Evolutionary conservation across 2,113 vertebrate genomes (phyloP).

Genomic region (Entelurus aequoreus): DNA sequence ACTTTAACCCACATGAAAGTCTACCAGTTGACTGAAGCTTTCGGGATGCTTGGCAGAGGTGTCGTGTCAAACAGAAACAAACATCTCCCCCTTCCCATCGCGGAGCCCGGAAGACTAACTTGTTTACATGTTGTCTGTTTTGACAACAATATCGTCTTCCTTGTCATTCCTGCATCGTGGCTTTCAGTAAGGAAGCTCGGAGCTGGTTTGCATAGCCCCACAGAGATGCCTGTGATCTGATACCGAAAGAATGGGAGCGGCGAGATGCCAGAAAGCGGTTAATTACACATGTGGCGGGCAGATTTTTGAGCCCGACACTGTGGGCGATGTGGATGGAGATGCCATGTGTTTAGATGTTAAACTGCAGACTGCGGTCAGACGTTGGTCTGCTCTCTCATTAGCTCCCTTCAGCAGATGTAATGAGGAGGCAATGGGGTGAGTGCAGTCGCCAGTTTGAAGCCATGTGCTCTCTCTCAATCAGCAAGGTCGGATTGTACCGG

Average conservation of each 20-base stretch:
- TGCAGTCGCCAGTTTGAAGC: neutral
- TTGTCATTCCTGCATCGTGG: slow-evolving; percentile 19
- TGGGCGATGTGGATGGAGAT: slow-evolving; percentile 61
- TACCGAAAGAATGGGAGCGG: slow-evolving; percentile 55
- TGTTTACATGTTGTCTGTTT: slow-evolving; percentile 44
- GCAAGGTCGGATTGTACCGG: slow-evolving; percentile 23
- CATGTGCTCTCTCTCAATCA: slow-evolving; percentile 41
- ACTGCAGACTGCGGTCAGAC: slow-evolving; percentile 62
- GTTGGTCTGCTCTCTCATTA: slow-evolving; percentile 61
- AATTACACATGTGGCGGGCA: slow-evolving; percentile 71
- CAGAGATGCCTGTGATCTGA: slow-evolving; percentile 52
- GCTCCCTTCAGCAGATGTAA: slow-evolving; percentile 53
- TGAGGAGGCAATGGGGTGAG: slow-evolving; percentile 41
- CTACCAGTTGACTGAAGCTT: slow-evolving; percentile 64
- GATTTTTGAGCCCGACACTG: slow-evolving; percentile 60
- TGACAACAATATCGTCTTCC: slow-evolving; percentile 31
- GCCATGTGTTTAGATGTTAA: slow-evolving; percentile 64
- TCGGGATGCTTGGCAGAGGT: slow-evolving; percentile 65
- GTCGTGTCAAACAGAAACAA: slow-evolving; percentile 60
- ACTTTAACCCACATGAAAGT: slow-evolving; percentile 71
- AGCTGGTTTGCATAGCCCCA: slow-evolving; percentile 30
- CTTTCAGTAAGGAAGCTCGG: slow-evolving; percentile 32
- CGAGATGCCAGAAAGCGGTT: slow-evolving; percentile 55
- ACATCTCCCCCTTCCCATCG: slow-evolving; percentile 52
- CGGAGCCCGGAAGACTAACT: slow-evolving; percentile 37